Conservation (phyloP, 2,797 vertebrate species). For the Ctenochaetus hawaiiensis region DNA sequence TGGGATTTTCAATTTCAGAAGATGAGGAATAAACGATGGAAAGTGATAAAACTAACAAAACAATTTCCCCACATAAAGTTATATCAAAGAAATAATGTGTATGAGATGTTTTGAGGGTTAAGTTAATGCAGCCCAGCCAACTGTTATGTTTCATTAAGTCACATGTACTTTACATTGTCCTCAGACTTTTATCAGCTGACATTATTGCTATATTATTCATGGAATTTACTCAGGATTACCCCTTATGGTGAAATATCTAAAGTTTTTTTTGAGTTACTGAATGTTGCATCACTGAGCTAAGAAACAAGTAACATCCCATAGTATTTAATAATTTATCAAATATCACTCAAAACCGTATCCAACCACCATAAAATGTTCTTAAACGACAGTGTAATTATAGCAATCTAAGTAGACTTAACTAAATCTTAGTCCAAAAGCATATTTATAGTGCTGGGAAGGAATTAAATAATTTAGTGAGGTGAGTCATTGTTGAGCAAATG, state of each 20-base stretch:
- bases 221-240: constrained; percentile 13
- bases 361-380: background rate
- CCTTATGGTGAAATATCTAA: constrained; percentile 14
- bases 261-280: constrained; percentile 31
- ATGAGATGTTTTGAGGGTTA: background rate
- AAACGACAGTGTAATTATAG: constrained; percentile 6
- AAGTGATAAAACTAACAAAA: background rate
- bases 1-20: background rate
- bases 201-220: constrained; percentile 42
- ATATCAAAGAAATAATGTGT: background rate
- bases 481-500: constrained; percentile 53
- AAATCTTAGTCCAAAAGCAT: constrained; percentile 8
- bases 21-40: background rate
- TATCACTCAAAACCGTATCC: background rate
- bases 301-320: too few relatives aligned
- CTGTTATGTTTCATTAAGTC: background rate
- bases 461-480: constrained; percentile 50
- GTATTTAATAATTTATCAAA: background rate
- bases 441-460: constrained; percentile 26
- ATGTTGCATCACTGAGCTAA: constrained; percentile 51
- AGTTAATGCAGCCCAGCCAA: background rate
- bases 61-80: background rate
- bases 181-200: constrained; percentile 22
- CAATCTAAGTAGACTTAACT: background rate
- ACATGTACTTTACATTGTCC: background rate